These are phyloP conservation scores for Amia ocellicauda DNA, from an alignment of 2,113 vertebrate species.

Conservation along the genomic window DNA sequence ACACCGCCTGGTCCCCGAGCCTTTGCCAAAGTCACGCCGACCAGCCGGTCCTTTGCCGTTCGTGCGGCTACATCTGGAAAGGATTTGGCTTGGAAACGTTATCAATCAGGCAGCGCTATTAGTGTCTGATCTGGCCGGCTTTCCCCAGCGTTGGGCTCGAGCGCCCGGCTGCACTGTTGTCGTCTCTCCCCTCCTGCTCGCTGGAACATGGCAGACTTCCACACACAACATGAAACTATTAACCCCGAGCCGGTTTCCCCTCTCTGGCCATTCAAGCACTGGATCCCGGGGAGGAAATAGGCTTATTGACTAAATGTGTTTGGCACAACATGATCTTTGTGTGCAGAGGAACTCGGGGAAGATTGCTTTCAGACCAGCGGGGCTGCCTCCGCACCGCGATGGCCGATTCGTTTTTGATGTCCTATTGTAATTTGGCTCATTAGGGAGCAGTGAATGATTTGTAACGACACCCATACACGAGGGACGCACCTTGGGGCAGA, in stretches of 20 bases:
- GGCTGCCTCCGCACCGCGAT: neutral
- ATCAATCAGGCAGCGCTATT: constrained; percentile 3
- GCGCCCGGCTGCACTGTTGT: neutral
- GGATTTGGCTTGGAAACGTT: constrained; percentile 8
- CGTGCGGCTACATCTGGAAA: constrained; percentile 12
- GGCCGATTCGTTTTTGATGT: neutral
- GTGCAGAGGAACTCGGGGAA: neutral
- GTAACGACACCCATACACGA: no score
- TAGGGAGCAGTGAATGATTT: neutral
- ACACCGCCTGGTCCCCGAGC: neutral
- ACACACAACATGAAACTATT: neutral
- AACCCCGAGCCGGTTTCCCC: neutral
- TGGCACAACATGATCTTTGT: neutral
- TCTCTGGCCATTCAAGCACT: neutral
- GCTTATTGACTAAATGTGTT: neutral
- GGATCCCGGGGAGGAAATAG: neutral
- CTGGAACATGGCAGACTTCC: neutral
- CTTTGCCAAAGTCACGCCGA: neutral
- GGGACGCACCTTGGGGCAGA: no score
- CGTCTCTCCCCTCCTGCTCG: neutral
- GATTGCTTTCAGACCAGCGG: neutral
- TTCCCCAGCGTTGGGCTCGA: neutral
- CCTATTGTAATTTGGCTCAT: neutral
- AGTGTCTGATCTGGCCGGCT: neutral
- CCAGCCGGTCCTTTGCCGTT: neutral